Percentiles rank a stretch among this genome's conserved stretches.
Evolutionary conservation across 2,888 invertebrate genomes (phyloP).

Genomic region (Creontiades dilutus): DNA sequence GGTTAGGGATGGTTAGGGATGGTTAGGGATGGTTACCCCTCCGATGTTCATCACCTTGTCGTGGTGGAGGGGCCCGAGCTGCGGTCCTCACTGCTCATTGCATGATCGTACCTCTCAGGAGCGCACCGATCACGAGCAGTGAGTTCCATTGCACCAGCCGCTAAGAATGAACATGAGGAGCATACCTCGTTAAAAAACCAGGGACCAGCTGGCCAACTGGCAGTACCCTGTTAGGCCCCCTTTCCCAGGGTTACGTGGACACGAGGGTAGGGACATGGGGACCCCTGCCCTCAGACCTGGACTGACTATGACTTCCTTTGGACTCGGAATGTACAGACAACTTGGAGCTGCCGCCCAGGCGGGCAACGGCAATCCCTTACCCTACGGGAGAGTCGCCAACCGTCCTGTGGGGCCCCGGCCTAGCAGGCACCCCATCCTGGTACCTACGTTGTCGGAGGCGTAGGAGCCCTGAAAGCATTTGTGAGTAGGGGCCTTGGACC

Average conservation of each 20-base stretch:
- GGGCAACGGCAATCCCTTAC: neutral
- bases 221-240: slow-evolving; percentile 53
- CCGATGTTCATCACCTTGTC: too few species aligned
- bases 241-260: slow-evolving; percentile 27
- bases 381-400: neutral
- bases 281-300: slow-evolving; percentile 9
- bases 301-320: neutral
- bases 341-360: slow-evolving; percentile 26
- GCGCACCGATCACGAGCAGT: too few species aligned
- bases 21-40: too few species aligned
- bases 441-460: slow-evolving; percentile 53
- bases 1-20: too few species aligned
- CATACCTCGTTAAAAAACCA: slow-evolving; percentile 49
- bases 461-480: slow-evolving; percentile 33
- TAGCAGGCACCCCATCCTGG: slow-evolving; percentile 37
- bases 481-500: slow-evolving; percentile 21
- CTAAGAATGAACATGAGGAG: slow-evolving; percentile 29
- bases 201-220: slow-evolving; percentile 47
- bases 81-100: too few species aligned
- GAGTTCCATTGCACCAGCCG: neutral
- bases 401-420: slow-evolving; percentile 47
- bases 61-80: too few species aligned
- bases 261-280: neutral
- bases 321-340: neutral
- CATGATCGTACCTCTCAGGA: too few species aligned